These are phyloP conservation scores for Drosophila teissieri DNA, from an alignment of 1,140 invertebrate species.

Conservation along the genomic window DNA sequence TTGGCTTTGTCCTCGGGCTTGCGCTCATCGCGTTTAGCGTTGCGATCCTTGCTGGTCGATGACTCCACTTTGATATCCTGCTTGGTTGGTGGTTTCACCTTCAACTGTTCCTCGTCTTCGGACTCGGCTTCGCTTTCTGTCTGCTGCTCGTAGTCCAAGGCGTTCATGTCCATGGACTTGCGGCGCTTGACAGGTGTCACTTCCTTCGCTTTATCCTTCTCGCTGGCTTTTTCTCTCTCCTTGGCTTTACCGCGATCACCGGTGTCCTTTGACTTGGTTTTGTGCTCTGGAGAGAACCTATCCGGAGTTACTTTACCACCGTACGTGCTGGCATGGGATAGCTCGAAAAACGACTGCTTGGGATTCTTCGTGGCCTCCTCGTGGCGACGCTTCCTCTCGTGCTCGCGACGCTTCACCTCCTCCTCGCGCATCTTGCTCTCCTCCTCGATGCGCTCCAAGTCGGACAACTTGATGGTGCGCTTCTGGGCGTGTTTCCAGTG, in stretches of 20 bases:
- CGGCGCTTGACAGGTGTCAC: slow-evolving; percentile 48
- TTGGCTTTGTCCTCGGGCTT: slow-evolving; percentile 42
- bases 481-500: slow-evolving; percentile 95
- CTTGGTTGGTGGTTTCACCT: slow-evolving; percentile 37
- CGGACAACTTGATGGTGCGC: slow-evolving; percentile 91
- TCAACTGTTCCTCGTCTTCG: slow-evolving; percentile 18
- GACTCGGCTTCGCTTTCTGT: slow-evolving; percentile 69
- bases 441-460: slow-evolving; percentile 90
- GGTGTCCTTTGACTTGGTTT: slow-evolving; percentile 39
- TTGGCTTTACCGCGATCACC: slow-evolving; percentile 36
- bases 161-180: slow-evolving; percentile 81
- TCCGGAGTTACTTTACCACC: slow-evolving; percentile 68
- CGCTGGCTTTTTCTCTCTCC: slow-evolving; percentile 46
- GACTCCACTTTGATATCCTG: slow-evolving; percentile 26
- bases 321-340: slow-evolving; percentile 80
- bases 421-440: slow-evolving; percentile 87
- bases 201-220: slow-evolving; percentile 53
- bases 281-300: slow-evolving; percentile 35
- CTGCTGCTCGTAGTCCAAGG: slow-evolving; percentile 81
- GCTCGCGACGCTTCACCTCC: slow-evolving; percentile 87
- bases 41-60: slow-evolving; percentile 17
- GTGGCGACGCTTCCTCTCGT: slow-evolving; percentile 87
- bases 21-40: slow-evolving; percentile 28
- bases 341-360: slow-evolving; percentile 81
- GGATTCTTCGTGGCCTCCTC: slow-evolving; percentile 84